Evolutionary conservation across 2,797 vertebrate species (phyloP).

Genomic region (Tolypeutes matacus): DNA sequence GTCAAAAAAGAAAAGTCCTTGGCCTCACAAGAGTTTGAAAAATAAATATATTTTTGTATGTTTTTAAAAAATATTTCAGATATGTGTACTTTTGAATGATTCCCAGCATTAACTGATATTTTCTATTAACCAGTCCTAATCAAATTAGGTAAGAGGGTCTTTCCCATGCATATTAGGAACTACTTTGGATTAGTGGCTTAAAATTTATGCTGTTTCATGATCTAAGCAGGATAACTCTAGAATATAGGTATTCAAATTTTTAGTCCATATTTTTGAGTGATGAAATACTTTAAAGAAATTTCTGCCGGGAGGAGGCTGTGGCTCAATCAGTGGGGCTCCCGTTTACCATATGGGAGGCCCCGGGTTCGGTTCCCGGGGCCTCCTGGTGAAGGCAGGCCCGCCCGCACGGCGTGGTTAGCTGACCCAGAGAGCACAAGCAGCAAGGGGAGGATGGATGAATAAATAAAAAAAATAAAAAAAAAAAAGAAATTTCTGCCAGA

Average conservation of each 20-base stretch:
- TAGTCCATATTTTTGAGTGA: constrained; percentile 34
- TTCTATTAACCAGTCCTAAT: constrained; percentile 46
- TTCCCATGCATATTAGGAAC: constrained; percentile 40
- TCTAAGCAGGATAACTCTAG: not conserved
- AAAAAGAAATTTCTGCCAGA: not conserved
- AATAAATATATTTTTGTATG: not conserved
- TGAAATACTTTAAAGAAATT: constrained; percentile 6
- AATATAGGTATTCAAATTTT: constrained; percentile 21
- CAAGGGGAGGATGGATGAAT: too few species aligned
- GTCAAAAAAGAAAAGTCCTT: constrained; percentile 15
- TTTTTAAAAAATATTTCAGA: constrained; percentile 8
- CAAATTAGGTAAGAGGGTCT: not conserved
- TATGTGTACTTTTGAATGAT: not conserved
- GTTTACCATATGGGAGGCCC: too few species aligned
- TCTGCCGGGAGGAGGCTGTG: too few species aligned
- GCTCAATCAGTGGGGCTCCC: too few species aligned
- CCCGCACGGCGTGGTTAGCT: too few species aligned
- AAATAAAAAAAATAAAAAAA: too few species aligned
- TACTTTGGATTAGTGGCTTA: constrained; percentile 44
- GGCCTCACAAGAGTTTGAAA: not conserved
- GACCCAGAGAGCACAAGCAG: too few species aligned
- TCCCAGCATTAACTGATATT: not conserved
- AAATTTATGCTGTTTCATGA: constrained; percentile 50
- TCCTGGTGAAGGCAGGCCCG: too few species aligned
- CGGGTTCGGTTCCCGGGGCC: too few species aligned